These are phyloP conservation scores for Dermatemys mawii DNA, from an alignment of 2,113 vertebrate genomes.

Conservation along the genomic window DNA sequence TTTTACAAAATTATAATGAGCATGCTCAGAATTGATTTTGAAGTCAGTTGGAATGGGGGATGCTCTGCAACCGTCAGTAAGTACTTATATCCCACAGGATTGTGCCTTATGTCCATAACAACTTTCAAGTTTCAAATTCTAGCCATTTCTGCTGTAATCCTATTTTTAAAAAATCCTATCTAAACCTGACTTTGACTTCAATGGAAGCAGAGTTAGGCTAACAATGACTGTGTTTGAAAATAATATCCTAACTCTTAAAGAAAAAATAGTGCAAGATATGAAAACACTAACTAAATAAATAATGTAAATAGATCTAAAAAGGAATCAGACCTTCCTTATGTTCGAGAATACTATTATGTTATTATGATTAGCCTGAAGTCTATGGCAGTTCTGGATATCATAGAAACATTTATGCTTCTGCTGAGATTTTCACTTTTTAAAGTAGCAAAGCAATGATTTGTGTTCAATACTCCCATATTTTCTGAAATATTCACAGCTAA, in stretches of 20 bases:
- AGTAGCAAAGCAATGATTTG: neutral
- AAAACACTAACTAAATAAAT: neutral
- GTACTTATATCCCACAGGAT: neutral
- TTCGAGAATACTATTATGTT: neutral
- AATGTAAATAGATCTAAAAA: neutral
- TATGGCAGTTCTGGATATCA: neutral
- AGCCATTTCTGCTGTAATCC: neutral
- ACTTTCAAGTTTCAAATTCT: neutral
- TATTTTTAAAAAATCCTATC: neutral
- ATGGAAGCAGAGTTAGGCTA: neutral
- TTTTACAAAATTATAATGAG: neutral
- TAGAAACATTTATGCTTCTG: neutral
- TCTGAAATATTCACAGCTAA: rapidly evolving
- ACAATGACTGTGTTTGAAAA: neutral
- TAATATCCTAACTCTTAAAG: neutral
- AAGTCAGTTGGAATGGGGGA: neutral
- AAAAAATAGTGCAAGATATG: neutral
- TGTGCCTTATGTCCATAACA: neutral
- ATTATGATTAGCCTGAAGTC: neutral
- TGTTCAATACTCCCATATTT: neutral
- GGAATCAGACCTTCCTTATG: neutral
- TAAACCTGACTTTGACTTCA: neutral
- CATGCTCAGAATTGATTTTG: neutral
- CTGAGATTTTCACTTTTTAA: neutral
- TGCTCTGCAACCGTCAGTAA: neutral